A percentile compares a stretch with the other conserved stretches of the same genome.
Evolutionary conservation across 2,113 vertebrate genomes (phyloP).

Genomic region (Hyla sarda): DNA sequence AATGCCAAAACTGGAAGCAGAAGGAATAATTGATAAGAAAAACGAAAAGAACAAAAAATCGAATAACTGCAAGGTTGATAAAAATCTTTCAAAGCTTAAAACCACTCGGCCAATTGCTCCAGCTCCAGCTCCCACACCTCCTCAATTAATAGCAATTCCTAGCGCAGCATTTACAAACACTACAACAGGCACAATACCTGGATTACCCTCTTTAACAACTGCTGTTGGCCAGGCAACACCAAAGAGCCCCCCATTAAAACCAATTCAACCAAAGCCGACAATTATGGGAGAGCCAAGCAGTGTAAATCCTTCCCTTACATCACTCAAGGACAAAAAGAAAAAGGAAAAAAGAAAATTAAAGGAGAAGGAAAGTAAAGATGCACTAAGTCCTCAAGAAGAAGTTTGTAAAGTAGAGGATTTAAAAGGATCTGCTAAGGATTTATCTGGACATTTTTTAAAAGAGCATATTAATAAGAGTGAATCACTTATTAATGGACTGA

Average conservation of each 20-base stretch:
- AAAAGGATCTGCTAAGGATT: constrained; percentile 85
- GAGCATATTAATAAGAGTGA: constrained; percentile 95
- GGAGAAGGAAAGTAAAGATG: constrained; percentile 91
- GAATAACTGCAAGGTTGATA: constrained; percentile 88
- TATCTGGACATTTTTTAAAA: constrained; percentile 92
- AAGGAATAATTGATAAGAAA: constrained; percentile 94
- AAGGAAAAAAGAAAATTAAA: constrained; percentile 95
- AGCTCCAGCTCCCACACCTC: constrained; percentile 86
- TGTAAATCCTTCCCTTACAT: constrained; percentile 84
- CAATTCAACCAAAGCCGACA: constrained; percentile 96
- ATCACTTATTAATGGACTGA: constrained; percentile 82
- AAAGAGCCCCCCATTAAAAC: constrained; percentile 92
- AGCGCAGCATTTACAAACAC: constrained; percentile 83
- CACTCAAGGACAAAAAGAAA: constrained; percentile 93
- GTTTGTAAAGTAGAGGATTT: constrained; percentile 86
- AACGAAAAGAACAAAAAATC: constrained; percentile 82
- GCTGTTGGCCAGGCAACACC: constrained; percentile 87
- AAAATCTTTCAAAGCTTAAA: constrained; percentile 89
- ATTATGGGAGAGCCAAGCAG: constrained; percentile 89
- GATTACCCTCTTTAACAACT: constrained; percentile 84
- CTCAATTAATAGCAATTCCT: constrained; percentile 95
- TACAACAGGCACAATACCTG: constrained; percentile 78
- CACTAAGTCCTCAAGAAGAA: constrained; percentile 82
- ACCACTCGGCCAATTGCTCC: constrained; percentile 90
- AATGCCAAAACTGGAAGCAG: constrained; percentile 97